Base-by-base conservation (phyloP, 2,888 invertebrate species). In the Synanthedon myopaeformis region DNA sequence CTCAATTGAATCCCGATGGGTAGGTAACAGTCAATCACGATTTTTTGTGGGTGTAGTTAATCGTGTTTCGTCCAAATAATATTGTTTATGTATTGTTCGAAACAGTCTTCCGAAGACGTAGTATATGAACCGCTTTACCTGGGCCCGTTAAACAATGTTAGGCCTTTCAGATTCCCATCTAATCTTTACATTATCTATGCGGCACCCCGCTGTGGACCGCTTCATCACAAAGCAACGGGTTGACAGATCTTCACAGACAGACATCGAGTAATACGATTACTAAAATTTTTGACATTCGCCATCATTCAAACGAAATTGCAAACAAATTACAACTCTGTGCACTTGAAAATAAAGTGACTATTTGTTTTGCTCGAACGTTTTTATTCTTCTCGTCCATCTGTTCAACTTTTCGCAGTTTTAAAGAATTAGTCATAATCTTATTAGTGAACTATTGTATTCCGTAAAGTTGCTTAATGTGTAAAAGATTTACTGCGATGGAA, bases 221-320 rank as follows among this genome's bases (percentile, higher is more conserved):
- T 72, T 71, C 76, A 66, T 74, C 78, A 85, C 86, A 86, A 87
- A 87, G 82, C 81, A 83, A 83, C 79, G 84, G 85, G 86, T 86
- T 87, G 86, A 87, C 86, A 87, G 84, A 79, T 82, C 79, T 77
- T 74, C 66, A 76, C 76, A 75, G 79, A 74, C 76, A 69, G 71
- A 74, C 79, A 74, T 74, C 70, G 64, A 66, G 68, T 72, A 79
- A 85, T 80, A 76, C 80, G 78, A 82, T 86, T 83, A 82, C 79
- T 74, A 64, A 79, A 80, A 77, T 73, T 75, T 35, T 67, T 67
- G 70, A 67, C 66, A 65, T 69, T 73, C 72, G 68, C 67, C 62
- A 68, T 67, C 59, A 60, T 64, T 59, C 60, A 67, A 69, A 67
- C 61, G 59, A 63, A 63, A 66, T 67, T 62, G 63, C 67, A 66